A percentile compares a stretch with the other conserved stretches of the same genome.
These are phyloP conservation scores for Augochlora pura DNA, from an alignment of 1,140 invertebrate species.

Conservation along the genomic window DNA sequence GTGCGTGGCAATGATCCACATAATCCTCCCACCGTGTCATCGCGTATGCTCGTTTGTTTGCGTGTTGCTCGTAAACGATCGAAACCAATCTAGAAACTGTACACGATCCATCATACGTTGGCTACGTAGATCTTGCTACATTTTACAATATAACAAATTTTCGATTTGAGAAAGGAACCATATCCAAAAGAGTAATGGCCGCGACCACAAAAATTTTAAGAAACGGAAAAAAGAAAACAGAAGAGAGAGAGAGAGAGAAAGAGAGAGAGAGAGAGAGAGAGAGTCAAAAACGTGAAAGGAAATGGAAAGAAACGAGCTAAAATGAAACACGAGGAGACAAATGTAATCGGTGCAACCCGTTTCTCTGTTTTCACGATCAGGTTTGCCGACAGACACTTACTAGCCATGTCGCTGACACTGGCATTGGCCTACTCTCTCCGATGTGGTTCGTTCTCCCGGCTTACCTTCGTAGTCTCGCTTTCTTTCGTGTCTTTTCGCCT, in stretches of 20 bases:
- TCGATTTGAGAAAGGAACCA: background rate
- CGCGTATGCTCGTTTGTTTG: slow-evolving; percentile 22
- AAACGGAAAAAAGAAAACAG: too few relatives aligned
- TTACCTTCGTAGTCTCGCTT: slow-evolving; percentile 73
- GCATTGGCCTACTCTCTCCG: slow-evolving; percentile 78
- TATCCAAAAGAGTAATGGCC: background rate
- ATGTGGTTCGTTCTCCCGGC: slow-evolving; percentile 72
- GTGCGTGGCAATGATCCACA: slow-evolving; percentile 75
- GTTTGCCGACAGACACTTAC: slow-evolving; percentile 73
- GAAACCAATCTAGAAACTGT: slow-evolving; percentile 1
- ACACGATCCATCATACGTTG: background rate
- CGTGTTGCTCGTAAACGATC: slow-evolving; percentile 21
- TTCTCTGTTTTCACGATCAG: slow-evolving; percentile 78
- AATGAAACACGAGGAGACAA: slow-evolving; percentile 60
- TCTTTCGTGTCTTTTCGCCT: slow-evolving; percentile 66
- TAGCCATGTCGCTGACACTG: slow-evolving; percentile 76
- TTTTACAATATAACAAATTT: background rate
- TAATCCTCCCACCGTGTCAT: slow-evolving; percentile 51
- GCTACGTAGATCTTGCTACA: too few relatives aligned
- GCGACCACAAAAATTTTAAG: too few relatives aligned
- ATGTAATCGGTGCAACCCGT: slow-evolving; percentile 67
- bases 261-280: too few relatives aligned
- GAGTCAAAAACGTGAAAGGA: too few relatives aligned
- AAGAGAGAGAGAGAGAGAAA: too few relatives aligned
- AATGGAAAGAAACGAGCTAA: slow-evolving; percentile 16